Evolutionary conservation across 2,113 vertebrate species (phyloP), one percentile per base, ranked within the genome.

Genomic region (Toxotes chatareus): DNA sequence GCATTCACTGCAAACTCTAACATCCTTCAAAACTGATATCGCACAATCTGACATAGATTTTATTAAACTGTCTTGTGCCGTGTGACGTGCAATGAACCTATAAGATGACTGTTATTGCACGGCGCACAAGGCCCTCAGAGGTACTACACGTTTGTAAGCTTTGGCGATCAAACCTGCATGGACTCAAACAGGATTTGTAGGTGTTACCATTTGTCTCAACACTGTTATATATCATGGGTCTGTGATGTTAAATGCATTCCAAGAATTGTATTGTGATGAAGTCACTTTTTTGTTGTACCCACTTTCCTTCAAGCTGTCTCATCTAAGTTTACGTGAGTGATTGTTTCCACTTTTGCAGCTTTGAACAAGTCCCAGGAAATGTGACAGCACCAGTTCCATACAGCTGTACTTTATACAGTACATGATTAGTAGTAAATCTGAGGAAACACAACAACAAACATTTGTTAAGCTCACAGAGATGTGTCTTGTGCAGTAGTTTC

Each of bases 231-330:
- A 44, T 51, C 49, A 62, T 55, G 8, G 27, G 12, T 40, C 12
- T 9, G 34, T 11, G 13, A 60, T 19, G 27, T 49, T 49, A 42
- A 73, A 75, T 27, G 14, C 49, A 73, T 79, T 73, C 70, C 3
- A 2, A 32, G 60, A 9, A 23, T 44, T 73, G 32, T 23, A 19
- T n/a, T 60, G 13, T 19, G 67, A 46, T 74, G 7, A 46, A 82
- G 51, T 57, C 19, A 55, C 10, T 55, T 81, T 72, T 42, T 66
- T 46, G 21, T 56, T 68, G 12, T 36, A 42, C 14, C 11, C 4
- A 69, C 66, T 60, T 73, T 46, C 32, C 23, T 16, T 76, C 17
- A 5, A 68, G 53, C 64, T 73, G 32, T 77, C 61, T 46, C 32
- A 23, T 69, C 10, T 49, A 31, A 46, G 66, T 71, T 66, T 66